Base-by-base conservation (phyloP, 2,113 vertebrate genomes). In the Hippocampus comes region DNA sequence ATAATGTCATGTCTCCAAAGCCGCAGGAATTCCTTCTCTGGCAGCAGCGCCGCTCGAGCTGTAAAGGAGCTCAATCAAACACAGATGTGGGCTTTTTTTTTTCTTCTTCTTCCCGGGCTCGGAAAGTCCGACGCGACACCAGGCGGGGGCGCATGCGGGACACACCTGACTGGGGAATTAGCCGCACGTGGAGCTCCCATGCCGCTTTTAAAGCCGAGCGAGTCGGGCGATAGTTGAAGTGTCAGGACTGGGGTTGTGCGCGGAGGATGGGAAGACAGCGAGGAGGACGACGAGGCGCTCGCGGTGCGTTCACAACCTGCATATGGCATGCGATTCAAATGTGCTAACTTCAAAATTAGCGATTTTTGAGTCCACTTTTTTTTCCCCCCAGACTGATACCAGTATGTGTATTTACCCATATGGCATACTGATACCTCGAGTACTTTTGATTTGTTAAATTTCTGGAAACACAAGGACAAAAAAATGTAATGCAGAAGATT, bases 21-120 rank as follows among this genome's bases (percentile, higher is more conserved):
- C 94, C 94, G 75, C 95, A 96, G 94, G 95, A 96, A 96, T 96
- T 94, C 91, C 92, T 86, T 34, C 88, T 91, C 89, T 94, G 94
- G 95, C 94, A 94, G 90, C 64, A 77, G 68, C 70, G 78, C 70
- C 70, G 76, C 90, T 88, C 91, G 88, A 75, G 88, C 92, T 93
- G 92, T 87, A 91, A 89, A 90, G 88, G 89, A 77, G 85, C 90
- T 92, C 92, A 92, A 94, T 95, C 92, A 90, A 93, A 94, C 91
- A 93, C 94, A 95, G 94, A 95, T 94, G 94, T 93, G 91, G 15
- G 14, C 20, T 88, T 92, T 89, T 91, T 53, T 53, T n/a, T 21
- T 9, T 53, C 21, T 53, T 53, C 21, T 51, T 51, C 5, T 51
- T 51, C 53, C 53, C 21, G 53, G 53, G 79, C 82, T 73, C 43